Conservation (phyloP, 2,113 vertebrate genomes). For the Pomatorhinus ruficollis region DNA sequence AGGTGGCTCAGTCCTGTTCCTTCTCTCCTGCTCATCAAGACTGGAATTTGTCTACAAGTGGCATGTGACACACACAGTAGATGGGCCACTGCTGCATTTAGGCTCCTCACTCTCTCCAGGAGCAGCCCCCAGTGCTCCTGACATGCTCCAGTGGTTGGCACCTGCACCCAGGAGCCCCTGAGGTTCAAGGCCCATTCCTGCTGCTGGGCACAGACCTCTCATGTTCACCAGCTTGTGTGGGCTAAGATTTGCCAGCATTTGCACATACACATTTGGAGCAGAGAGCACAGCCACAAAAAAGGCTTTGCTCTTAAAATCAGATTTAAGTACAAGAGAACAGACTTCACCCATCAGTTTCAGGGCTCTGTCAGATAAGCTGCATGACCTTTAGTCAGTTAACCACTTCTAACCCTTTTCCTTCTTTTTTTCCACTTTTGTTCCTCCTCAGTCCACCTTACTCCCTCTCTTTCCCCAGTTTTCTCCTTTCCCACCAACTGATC, state of each 20-base stretch:
- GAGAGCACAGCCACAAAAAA: neutral
- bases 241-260: neutral
- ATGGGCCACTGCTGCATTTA: neutral
- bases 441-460: neutral
- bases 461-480: neutral
- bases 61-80: rapidly evolving
- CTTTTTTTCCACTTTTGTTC: neutral
- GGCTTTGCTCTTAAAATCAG: neutral
- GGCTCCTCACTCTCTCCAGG: neutral
- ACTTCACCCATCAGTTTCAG: neutral
- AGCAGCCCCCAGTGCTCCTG: neutral
- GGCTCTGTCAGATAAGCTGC: neutral
- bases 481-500: neutral
- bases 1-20: neutral
- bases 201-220: neutral
- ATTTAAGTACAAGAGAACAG: neutral
- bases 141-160: neutral
- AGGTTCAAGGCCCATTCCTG: neutral
- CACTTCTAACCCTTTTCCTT: neutral
- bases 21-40: neutral
- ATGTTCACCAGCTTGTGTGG: neutral
- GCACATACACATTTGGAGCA: neutral
- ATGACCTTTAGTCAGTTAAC: neutral
- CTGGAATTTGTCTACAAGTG: neutral
- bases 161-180: rapidly evolving